Base-by-base conservation (phyloP, 2,113 vertebrate genomes). In the Todiramphus chloris region DNA sequence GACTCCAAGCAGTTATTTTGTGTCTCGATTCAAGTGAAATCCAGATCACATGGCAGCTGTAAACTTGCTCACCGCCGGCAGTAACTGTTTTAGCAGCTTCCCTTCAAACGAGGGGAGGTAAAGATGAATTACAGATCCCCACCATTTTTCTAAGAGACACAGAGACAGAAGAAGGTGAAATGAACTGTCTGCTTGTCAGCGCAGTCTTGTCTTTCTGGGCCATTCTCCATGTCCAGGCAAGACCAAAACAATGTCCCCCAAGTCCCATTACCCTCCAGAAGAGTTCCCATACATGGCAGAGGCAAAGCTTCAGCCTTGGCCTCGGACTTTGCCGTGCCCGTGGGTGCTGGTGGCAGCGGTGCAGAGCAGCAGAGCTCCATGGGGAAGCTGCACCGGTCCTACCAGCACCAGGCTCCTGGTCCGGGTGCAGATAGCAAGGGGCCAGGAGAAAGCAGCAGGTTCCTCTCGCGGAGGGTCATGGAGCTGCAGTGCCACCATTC, bases 201-300 rank as follows among this genome's bases (percentile, higher is more conserved):
- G 5, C 35, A 33, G 16, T 20, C 9, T 19, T 17, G 46, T 48
- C 53, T 31, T 44, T 66, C 27, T 12, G 31, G 48, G 48, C 31
- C 37, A n/a, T 24, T 5, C 39, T 27, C 13, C 17, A 14, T 21
- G 10, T 21, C 60, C 37, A n/a, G 48, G 14, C 31, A n/a, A 21
- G 48, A 16, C 62, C 39, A 55, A 43, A 66, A 13, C 23, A 9
- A 33, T 11, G 4, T 66, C 48, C 46, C 35, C 48, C 5, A 33
- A 16, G 8, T 16, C 48, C 60, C 48, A 2, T 11, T 14, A n/a
- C 28, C 14, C 31, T 64, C 28, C 46, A 9, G 35, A 63, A 19
- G 46, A 19, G n/a, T 7, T 33, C 44, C 44, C 4, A 6, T 6
- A 18, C 0, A 1, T 0, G 4, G 21, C 46, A 15, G 28, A 27